Evolutionary conservation across 1,140 invertebrate species (phyloP).

Genomic region (Lepidostoma basale): DNA sequence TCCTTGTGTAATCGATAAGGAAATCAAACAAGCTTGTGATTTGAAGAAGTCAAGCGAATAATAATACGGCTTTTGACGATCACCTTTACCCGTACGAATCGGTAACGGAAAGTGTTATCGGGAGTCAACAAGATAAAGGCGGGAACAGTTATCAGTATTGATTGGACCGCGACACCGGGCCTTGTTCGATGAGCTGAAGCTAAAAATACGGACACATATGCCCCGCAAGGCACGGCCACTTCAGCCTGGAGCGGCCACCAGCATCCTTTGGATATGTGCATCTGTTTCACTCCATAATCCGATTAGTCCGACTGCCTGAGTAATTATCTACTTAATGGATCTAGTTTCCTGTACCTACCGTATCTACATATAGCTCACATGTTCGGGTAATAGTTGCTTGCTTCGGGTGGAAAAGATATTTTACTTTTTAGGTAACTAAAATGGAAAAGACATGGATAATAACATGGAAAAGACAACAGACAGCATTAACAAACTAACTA

Average conservation of each 20-base stretch:
- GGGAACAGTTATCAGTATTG: constrained; percentile 12
- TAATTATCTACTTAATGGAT: no score
- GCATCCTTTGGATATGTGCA: no score
- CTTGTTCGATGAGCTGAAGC: background rate
- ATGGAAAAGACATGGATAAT: no score
- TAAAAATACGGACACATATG: constrained; percentile 3
- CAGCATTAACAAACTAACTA: no score
- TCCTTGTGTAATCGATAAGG: background rate
- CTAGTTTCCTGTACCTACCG: no score
- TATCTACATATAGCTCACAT: no score
- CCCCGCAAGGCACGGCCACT: background rate
- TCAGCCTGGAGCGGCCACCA: background rate
- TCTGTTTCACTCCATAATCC: no score
- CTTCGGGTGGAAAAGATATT: no score
- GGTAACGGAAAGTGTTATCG: constrained; percentile 11
- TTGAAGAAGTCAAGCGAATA: constrained; percentile 7
- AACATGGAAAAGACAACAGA: no score
- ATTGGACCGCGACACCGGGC: constrained; percentile 7
- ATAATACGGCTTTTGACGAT: background rate
- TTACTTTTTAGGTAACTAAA: no score
- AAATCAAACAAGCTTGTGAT: constrained; percentile 13
- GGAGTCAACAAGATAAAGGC: constrained; percentile 18
- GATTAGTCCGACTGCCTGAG: no score
- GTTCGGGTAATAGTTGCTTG: no score
- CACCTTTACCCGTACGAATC: background rate